A percentile compares a stretch with the other conserved stretches of the same genome.
Evolutionary conservation across 1,140 invertebrate genomes (phyloP).

Genomic region (Pteromalus puparum): DNA sequence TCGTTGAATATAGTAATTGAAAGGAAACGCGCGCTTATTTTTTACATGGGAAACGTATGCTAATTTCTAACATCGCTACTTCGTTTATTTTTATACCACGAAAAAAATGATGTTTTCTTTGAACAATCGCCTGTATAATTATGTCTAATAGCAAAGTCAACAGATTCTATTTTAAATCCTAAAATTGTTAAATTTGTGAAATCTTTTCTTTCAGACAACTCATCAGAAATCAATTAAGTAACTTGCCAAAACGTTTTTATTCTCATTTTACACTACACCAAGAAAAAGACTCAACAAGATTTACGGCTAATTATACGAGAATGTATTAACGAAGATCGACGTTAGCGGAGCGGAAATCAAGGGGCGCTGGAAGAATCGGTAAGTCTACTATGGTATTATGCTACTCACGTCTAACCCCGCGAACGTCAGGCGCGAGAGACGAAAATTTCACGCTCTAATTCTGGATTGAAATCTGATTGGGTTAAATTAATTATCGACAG

Average conservation of each 20-base stretch:
- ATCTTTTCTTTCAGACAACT: neutral
- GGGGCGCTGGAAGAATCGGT: neutral
- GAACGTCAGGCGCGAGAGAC: neutral
- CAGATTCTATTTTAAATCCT: too few relatives aligned
- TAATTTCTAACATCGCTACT: neutral
- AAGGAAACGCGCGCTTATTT: neutral
- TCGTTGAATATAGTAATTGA: neutral
- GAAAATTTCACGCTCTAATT: slow-evolving; percentile 42
- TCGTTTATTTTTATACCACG: neutral
- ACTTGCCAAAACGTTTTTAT: neutral
- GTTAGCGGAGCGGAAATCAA: neutral
- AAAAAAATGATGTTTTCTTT: neutral
- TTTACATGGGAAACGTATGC: neutral
- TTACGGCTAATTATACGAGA: neutral
- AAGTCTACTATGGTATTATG: neutral
- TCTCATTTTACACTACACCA: neutral
- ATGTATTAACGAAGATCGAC: slow-evolving; percentile 20
- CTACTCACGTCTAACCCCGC: neutral
- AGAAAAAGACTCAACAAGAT: neutral
- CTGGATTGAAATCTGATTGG: slow-evolving; percentile 55
- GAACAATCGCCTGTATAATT: neutral
- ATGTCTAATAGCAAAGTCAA: too few relatives aligned
- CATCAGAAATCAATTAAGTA: neutral
- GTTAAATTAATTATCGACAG: slow-evolving; percentile 60
- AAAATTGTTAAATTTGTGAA: neutral